Evolutionary conservation across 2,113 vertebrate genomes (phyloP).

Genomic region (Sapajus apella): DNA sequence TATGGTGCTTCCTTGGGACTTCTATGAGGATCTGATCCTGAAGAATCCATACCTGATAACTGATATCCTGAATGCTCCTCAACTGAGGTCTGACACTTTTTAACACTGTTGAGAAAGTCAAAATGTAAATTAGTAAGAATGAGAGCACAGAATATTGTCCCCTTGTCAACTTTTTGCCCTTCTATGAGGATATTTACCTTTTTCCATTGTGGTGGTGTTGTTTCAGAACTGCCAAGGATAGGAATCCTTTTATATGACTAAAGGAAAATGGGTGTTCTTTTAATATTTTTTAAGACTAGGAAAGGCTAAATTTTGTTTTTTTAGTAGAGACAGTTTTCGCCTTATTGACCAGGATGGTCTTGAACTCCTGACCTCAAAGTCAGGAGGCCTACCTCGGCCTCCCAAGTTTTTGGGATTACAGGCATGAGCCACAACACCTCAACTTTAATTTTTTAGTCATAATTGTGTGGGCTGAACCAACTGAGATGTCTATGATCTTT

Average conservation of each 20-base stretch:
- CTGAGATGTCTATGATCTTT: too few species aligned
- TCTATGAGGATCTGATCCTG: conserved; percentile 1
- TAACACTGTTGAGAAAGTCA: neutral
- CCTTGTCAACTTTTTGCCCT: neutral
- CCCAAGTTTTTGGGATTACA: too few species aligned
- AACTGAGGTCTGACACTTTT: accelerated
- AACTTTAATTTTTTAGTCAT: too few species aligned
- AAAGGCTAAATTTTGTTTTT: too few species aligned
- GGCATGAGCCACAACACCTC: too few species aligned
- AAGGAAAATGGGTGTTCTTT: too few species aligned
- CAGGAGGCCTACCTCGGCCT: too few species aligned
- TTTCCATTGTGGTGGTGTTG: neutral
- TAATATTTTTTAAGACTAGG: too few species aligned
- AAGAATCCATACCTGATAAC: conserved; percentile 43
- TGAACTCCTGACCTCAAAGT: too few species aligned
- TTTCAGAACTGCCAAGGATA: neutral
- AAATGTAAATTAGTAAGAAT: neutral
- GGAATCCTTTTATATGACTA: neutral
- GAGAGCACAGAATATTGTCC: neutral
- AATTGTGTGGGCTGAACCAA: too few species aligned
- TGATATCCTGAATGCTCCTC: conserved; percentile 38
- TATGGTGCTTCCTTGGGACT: neutral
- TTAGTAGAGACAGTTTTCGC: too few species aligned
- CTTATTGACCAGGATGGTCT: too few species aligned
- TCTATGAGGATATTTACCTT: neutral